Percentiles rank a stretch among this genome's conserved stretches.
Conservation (phyloP, 2,888 invertebrate species). For the Geophilus truncorum region DNA sequence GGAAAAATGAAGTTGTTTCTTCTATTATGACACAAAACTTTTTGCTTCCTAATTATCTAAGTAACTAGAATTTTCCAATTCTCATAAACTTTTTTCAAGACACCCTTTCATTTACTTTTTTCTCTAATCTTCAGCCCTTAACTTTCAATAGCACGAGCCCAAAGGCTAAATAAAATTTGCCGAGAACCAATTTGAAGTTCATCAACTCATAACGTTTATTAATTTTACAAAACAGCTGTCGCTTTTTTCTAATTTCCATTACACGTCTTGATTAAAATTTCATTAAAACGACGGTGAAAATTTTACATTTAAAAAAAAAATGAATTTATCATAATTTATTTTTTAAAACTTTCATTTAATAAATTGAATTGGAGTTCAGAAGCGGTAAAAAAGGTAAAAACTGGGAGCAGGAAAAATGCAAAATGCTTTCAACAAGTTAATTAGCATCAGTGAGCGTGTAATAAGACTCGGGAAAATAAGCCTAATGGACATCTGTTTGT, state of each 20-base stretch:
- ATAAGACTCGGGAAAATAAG: not conserved
- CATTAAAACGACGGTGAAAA: not conserved
- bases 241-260: not conserved
- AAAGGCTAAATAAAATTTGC: not conserved
- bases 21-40: slow-evolving; percentile 19
- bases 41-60: slow-evolving; percentile 4
- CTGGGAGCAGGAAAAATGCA: not conserved
- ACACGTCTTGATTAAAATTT: not conserved
- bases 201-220: slow-evolving; percentile 24
- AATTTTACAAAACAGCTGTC: slow-evolving; percentile 11
- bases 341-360: no score
- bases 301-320: not conserved
- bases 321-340: not conserved
- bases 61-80: not conserved
- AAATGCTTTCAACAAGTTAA: slow-evolving; percentile 22
- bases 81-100: slow-evolving; percentile 4
- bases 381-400: not conserved
- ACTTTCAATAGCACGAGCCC: slow-evolving; percentile 1
- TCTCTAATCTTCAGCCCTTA: not conserved
- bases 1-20: slow-evolving; percentile 7
- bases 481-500: slow-evolving; percentile 5
- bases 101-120: not conserved
- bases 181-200: slow-evolving; percentile 3
- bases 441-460: slow-evolving; percentile 5
- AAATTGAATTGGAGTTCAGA: no score